Evolutionary conservation across 2,888 invertebrate species (phyloP).

Genomic region (Anorthoa munda): DNA sequence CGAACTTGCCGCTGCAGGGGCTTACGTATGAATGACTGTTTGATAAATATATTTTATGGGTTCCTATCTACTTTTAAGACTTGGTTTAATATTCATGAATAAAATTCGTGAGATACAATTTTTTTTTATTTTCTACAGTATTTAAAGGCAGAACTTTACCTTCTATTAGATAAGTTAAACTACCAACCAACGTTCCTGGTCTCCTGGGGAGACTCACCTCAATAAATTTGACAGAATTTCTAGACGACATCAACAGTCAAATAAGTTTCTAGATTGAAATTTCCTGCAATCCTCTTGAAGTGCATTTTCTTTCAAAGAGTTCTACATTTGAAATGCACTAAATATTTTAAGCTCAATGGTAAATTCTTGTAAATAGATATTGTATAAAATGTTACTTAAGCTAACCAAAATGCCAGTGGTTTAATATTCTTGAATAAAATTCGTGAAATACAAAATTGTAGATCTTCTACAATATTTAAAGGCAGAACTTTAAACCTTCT

Average conservation of each 20-base stretch:
- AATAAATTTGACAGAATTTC: constrained; percentile 80
- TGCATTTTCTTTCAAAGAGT: constrained; percentile 14
- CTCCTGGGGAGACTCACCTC: constrained; percentile 68
- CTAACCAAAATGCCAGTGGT: not conserved
- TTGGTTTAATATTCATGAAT: not conserved
- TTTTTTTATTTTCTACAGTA: not conserved
- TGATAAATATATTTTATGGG: constrained; percentile 32
- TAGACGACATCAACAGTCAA: constrained; percentile 73
- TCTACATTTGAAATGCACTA: constrained; percentile 3
- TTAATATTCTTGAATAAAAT: not conserved
- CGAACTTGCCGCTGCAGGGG: constrained; percentile 62
- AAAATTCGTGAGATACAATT: not conserved
- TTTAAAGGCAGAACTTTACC: constrained; percentile 20
- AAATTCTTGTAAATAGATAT: not conserved
- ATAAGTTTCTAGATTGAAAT: constrained; percentile 78
- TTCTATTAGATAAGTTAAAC: constrained; percentile 45
- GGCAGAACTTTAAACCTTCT: constrained; percentile 15
- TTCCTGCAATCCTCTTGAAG: constrained; percentile 69
- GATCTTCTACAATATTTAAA: constrained; percentile 4
- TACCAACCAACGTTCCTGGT: constrained; percentile 42
- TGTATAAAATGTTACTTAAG: too few relatives aligned
- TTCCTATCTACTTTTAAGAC: constrained; percentile 24
- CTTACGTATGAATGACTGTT: constrained; percentile 48
- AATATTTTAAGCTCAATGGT: not conserved
- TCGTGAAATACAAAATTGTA: not conserved